Evolutionary conservation across 1,140 invertebrate genomes (phyloP), one percentile per base, ranked within the genome.

Genomic region (Drosophila chauvacae): DNA sequence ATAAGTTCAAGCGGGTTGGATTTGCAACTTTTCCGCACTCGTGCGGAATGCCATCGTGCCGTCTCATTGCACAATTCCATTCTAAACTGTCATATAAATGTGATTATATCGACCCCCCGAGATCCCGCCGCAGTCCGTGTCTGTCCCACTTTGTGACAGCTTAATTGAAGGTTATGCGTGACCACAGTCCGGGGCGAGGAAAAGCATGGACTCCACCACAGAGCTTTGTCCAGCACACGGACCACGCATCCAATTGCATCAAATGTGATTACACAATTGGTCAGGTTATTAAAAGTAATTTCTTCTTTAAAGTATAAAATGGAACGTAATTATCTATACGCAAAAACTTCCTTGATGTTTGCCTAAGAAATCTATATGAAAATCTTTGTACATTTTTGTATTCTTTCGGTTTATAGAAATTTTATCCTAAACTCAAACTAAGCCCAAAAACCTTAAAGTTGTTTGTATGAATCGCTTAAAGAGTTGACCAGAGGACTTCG

Each of bases 101-200:
- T 42, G 70, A 73, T 72, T 72, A 73, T 39, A 72, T 72, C 39
- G 68, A 59, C 45, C 68, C 66, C 33, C 16, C 18, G 64, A 23
- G 30, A 18, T 5, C 11, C 18, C 7, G 1, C 14, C 18, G 23
- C 60, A 26, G 47, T 50, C 37, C 56, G 50, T 62, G 63, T 50
- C 26, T 62, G 47, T 75, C 48, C 42, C 68, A 68, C 58, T 74
- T 74, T 69, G 80, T 77, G 69, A 77, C 72, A 77, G 68, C 62
- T 80, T 88, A 80, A 87, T 87, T 83, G 72, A 83, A 87, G 80
- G 64, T 68, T 74, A 64, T 83, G 63, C 51, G 48, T 64, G 68
- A 77, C 68, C 59, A 48, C 53, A 59, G 58, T 41, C 26, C 41
- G 50, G 37, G 56, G 13, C 16, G 23, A 51, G 62, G 44, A 42